Base-by-base conservation (phyloP, 1,140 invertebrate species). In the Trichomalopsis sarcophagae region DNA sequence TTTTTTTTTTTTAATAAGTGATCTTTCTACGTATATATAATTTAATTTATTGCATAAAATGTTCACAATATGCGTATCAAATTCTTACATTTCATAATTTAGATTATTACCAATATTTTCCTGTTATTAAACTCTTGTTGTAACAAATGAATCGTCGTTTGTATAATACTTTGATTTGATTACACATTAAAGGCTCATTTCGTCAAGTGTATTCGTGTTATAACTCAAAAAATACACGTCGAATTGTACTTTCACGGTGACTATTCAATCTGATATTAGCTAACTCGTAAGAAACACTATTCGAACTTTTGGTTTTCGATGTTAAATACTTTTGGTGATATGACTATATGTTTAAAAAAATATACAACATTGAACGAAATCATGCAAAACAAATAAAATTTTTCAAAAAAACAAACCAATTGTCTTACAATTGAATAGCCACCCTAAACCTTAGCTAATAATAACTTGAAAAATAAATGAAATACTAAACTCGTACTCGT, bases 401-500 rank as follows among this genome's bases (percentile, higher is more conserved):
- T 33, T 79, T 21, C 5, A 13, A 21, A 7, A 68, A 79, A 68
- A 36, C 0, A 30, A 44, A 80, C 2, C 5, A 50, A 13, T 9
- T 11, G 50, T 27, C 47, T 73, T 62, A 40, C 30, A 27, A 75
- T 84, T 33, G 50, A 81, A 84, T 68, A 81, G 69, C n/a, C 83
- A 79, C 71, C 50, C 33, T 50, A 79, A 84, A 73, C 14, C 30
- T 79, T 47, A 76, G 10, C 44, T 69, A 79, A 84, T 75, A 55
- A 10, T 75, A 69, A 40, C 44, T 69, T n/a, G 62, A n/a, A 79
- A 81, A 84, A 80, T 82, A 78, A 62, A 21, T 62, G 13, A 55
- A 84, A 87, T 85, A 85, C 62, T 81, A 17, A 76, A 78, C 84
- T 86, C 80, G 84, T 87, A 79, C 82, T 79, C 75, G 81, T 76